These are phyloP conservation scores for Stercorarius parasiticus DNA, from an alignment of 2,113 vertebrate species.

Conservation along the genomic window DNA sequence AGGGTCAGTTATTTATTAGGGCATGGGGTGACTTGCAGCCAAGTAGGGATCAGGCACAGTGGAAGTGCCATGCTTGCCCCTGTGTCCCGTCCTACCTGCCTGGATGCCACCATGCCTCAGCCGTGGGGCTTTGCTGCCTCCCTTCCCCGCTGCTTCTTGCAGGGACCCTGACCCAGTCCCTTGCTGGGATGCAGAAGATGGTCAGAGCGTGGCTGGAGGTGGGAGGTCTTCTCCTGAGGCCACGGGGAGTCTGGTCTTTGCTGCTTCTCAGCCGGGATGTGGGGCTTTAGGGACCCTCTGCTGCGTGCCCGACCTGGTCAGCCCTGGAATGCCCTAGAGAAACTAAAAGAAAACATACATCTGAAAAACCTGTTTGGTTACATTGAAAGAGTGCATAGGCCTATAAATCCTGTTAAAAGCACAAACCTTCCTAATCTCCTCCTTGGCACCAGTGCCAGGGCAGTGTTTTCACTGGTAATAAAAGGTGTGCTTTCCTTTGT, in stretches of 20 bases:
- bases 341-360: background rate
- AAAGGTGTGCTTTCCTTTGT: background rate
- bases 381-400: background rate
- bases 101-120: fast-evolving
- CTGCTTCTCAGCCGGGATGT: fast-evolving
- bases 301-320: background rate
- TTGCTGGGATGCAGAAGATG: background rate
- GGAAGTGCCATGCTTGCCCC: background rate
- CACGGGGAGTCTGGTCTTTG: background rate
- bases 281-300: background rate
- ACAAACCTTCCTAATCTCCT: background rate
- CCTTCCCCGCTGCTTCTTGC: background rate
- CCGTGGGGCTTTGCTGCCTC: background rate
- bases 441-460: background rate
- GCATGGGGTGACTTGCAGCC: background rate
- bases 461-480: background rate
- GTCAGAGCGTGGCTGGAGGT: background rate
- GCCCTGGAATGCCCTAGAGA: background rate
- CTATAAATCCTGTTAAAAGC: background rate
- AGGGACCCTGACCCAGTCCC: background rate
- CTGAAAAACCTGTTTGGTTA: background rate
- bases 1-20: background rate
- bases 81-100: background rate
- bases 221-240: background rate
- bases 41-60: background rate